Evolutionary conservation across 1,140 invertebrate species (phyloP), one percentile per base, ranked within the genome.

Genomic region (Brachionus rotundiformis): DNA sequence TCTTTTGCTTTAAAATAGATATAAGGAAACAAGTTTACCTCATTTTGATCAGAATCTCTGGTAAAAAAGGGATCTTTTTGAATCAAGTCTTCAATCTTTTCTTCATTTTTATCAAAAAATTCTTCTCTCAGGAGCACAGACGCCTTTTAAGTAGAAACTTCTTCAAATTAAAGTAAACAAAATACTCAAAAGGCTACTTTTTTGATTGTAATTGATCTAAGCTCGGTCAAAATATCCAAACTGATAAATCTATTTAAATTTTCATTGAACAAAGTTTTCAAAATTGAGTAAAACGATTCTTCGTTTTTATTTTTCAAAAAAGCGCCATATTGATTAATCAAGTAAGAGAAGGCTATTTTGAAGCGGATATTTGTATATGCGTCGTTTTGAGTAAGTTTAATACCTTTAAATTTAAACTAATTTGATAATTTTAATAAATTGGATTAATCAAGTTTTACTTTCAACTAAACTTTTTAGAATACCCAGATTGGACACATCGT

Each of bases 291-390:
- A 8, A 41, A 68, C 5, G 63, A n/a, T 16, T 68, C 39, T 44
- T 73, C 68, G 10, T 11, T 23, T 41, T 47, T 73, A 10, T 25
- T 41, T 47, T 73, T 73, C 5, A 73, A 73, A 73, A 44, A 73
- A 2, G 36, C 39, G 29, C 36, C 33, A 44, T 25, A 73, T 73
- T 44, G 33, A 44, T 44, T 44, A 11, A 73, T 73, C n/a, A 73
- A 73, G 25, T 73, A 73, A 3, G 68, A 41, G 11, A 73, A 19
- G 36, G 16, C 33, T 23, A 25, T 73, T 73, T 73, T 73, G 23
- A 23, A 73, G 10, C 36, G 68, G 23, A 73, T 73, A 2, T 23
- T 25, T 41, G 39, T 10, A 73, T 41, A 25, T 10, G 23, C 41
- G 3, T 73, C 68, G 2, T 73, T 25, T 25, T 73, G 19, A 31